Percentiles rank a stretch among this genome's conserved stretches.
phyloP scores from a whole-genome alignment of 2,797 vertebrate genomes.

The Ibycter americanus region DNA sequence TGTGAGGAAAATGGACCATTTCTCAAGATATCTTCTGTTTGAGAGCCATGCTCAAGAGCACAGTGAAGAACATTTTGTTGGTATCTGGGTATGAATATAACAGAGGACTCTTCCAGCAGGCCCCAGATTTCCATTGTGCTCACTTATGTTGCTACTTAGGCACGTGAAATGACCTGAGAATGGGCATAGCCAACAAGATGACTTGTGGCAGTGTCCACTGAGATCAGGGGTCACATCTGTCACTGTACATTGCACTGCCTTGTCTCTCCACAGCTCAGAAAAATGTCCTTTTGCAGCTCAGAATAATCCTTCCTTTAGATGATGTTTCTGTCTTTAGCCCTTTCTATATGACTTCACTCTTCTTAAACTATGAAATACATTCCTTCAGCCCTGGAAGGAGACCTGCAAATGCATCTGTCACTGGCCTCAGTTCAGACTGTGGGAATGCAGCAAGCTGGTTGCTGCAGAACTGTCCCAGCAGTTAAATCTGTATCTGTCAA shows the following conservation, averaged over 20 bases:
- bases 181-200: background rate
- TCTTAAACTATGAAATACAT: background rate
- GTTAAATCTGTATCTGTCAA: background rate
- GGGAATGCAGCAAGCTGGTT: background rate
- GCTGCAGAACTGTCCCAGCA: background rate
- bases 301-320: slow-evolving; percentile 7
- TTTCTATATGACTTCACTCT: slow-evolving; percentile 5
- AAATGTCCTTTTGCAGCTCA: background rate
- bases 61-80: background rate
- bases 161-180: background rate
- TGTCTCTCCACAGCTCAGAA: background rate
- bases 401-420: background rate
- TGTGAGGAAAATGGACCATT: background rate
- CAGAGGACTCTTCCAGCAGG: background rate
- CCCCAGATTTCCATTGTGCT: background rate
- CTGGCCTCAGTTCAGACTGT: background rate
- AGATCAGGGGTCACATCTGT: background rate
- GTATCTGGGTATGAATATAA: background rate
- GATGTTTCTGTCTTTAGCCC: background rate
- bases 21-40: background rate
- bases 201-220: background rate
- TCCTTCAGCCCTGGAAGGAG: slow-evolving; percentile 2
- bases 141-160: background rate
- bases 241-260: background rate
- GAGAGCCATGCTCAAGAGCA: background rate